These are phyloP conservation scores for Drosophila suzukii DNA, from an alignment of 1,140 invertebrate genomes.

Conservation along the genomic window DNA sequence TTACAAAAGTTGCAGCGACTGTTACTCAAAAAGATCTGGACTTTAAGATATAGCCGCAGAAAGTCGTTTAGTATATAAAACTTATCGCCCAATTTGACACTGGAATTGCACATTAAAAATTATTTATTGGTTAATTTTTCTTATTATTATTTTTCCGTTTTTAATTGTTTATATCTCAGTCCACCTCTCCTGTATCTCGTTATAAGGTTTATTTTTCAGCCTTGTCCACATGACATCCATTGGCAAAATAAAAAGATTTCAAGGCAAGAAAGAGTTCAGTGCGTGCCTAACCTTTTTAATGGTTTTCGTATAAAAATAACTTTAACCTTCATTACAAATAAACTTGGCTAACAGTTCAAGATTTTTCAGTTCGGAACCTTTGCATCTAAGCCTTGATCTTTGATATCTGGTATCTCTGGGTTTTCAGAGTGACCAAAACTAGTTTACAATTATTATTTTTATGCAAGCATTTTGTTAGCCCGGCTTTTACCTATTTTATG, in stretches of 20 bases:
- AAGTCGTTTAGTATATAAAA: constrained; percentile 6
- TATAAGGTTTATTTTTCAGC: neutral
- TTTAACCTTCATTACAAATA: constrained; percentile 33
- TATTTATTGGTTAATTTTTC: constrained; percentile 26
- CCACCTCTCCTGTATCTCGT: neutral
- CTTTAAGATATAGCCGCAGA: neutral
- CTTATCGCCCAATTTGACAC: constrained; percentile 10
- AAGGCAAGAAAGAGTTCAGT: constrained; percentile 32
- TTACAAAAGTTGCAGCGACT: constrained; percentile 11
- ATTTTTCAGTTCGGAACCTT: neutral
- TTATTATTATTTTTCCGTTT: constrained; percentile 11
- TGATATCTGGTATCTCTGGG: neutral
- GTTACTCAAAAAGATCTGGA: constrained; percentile 2
- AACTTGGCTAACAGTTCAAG: constrained; percentile 34
- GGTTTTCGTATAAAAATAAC: constrained; percentile 30
- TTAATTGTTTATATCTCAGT: constrained; percentile 3
- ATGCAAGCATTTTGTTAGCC: constrained; percentile 29
- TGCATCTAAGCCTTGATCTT: neutral
- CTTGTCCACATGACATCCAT: constrained; percentile 12
- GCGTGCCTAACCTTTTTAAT: constrained; percentile 34
- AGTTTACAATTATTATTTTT: constrained; percentile 12
- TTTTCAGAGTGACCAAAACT: constrained; percentile 3
- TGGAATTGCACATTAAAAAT: constrained; percentile 4
- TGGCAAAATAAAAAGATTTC: constrained; percentile 15
- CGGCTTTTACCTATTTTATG: constrained; percentile 45